These are phyloP conservation scores for Mesitornis unicolor DNA, from an alignment of 2,113 vertebrate genomes.

Conservation along the genomic window DNA sequence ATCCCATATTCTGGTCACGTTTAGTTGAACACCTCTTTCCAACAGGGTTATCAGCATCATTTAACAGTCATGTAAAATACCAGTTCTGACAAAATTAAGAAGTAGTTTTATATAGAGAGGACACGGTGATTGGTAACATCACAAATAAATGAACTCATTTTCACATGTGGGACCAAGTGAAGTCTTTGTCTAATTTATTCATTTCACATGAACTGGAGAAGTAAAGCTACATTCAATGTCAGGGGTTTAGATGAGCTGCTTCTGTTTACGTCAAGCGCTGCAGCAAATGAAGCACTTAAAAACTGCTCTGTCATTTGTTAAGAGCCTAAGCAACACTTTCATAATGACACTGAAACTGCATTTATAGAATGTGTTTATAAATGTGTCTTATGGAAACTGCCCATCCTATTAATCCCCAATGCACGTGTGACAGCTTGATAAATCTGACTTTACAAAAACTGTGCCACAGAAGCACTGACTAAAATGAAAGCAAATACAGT, in stretches of 20 bases:
- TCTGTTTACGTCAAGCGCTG: background rate
- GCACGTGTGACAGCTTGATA: background rate
- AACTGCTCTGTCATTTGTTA: slow-evolving; percentile 29
- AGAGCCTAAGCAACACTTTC: slow-evolving; percentile 30
- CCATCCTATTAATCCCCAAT: background rate
- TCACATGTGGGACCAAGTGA: background rate
- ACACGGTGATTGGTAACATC: background rate
- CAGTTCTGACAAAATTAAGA: background rate
- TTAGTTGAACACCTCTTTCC: background rate
- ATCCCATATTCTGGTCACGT: background rate
- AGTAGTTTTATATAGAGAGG: background rate
- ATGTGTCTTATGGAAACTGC: background rate
- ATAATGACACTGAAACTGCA: slow-evolving; percentile 6
- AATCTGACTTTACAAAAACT: background rate
- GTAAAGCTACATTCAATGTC: slow-evolving; percentile 10
- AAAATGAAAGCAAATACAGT: background rate
- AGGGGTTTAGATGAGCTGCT: slow-evolving; percentile 37
- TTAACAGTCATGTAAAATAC: background rate
- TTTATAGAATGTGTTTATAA: background rate
- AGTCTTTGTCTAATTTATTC: background rate
- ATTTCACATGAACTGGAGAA: background rate
- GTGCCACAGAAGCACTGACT: background rate
- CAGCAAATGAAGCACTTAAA: slow-evolving; percentile 25
- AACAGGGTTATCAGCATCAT: background rate
- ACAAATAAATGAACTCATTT: background rate